Evolutionary conservation across 2,113 vertebrate genomes (phyloP).

Genomic region (Centrocercus urophasianus): DNA sequence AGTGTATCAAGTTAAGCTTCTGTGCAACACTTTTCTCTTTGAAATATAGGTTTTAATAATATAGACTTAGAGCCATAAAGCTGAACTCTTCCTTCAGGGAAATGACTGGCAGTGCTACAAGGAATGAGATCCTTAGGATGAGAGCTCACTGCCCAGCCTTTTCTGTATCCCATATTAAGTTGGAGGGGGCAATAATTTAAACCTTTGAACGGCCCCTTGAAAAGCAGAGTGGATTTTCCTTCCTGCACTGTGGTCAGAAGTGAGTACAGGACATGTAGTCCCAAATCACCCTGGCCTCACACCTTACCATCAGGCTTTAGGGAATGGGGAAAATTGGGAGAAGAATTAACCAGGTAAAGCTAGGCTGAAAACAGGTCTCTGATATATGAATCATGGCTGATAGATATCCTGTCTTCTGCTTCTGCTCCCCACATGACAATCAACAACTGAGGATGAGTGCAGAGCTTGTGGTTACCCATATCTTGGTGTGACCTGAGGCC

Average conservation of each 20-base stretch:
- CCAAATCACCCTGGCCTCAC: background rate
- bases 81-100: background rate
- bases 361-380: background rate
- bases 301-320: background rate
- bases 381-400: background rate
- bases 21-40: background rate
- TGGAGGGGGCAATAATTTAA: background rate
- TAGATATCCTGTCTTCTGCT: background rate
- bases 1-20: background rate
- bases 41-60: slow-evolving; percentile 19
- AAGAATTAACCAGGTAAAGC: background rate
- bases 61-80: background rate
- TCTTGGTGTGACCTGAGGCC: background rate
- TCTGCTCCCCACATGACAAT: background rate
- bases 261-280: background rate
- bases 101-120: background rate
- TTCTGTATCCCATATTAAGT: accelerated
- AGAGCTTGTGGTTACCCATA: background rate
- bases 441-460: background rate
- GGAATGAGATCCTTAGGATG: background rate
- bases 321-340: background rate
- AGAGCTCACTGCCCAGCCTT: background rate
- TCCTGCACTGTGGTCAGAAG: background rate
- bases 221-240: background rate
- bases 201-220: background rate